phyloP scores from a whole-genome alignment of 2,113 vertebrate species.

The Xyrauchen texanus region DNA sequence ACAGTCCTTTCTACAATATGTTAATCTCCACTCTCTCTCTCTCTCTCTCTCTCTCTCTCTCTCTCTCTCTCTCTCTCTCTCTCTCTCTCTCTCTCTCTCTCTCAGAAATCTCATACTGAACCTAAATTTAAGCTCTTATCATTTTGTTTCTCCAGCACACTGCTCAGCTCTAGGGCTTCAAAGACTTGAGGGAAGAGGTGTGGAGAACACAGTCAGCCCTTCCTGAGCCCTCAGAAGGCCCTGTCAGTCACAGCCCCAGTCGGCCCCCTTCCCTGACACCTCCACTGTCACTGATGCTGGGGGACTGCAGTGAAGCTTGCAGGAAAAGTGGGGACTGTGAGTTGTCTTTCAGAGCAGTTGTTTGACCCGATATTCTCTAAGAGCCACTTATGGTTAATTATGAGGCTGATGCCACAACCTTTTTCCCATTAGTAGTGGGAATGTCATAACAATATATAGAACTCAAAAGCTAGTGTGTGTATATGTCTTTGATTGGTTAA shows the following conservation, averaged over 20 bases:
- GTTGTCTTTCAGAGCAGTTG: neutral
- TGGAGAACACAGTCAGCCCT: conserved; percentile 23
- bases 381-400: neutral
- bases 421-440: too few relatives aligned
- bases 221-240: conserved; percentile 13
- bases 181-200: conserved; percentile 18
- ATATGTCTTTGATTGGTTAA: too few relatives aligned
- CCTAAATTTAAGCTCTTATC: conserved; percentile 11
- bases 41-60: too few relatives aligned
- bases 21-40: neutral
- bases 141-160: neutral
- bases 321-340: neutral
- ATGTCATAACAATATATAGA: too few relatives aligned
- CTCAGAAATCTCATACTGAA: conserved; percentile 12
- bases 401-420: too few relatives aligned
- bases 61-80: too few relatives aligned
- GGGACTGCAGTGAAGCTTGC: too few relatives aligned
- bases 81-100: conserved; percentile 13
- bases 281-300: neutral
- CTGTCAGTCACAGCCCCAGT: neutral
- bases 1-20: conserved; percentile 4
- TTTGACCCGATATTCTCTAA: neutral
- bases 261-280: neutral
- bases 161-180: conserved; percentile 17
- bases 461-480: too few relatives aligned